Conservation (phyloP, 1,140 invertebrate species). For the Drosophila triauraria region DNA sequence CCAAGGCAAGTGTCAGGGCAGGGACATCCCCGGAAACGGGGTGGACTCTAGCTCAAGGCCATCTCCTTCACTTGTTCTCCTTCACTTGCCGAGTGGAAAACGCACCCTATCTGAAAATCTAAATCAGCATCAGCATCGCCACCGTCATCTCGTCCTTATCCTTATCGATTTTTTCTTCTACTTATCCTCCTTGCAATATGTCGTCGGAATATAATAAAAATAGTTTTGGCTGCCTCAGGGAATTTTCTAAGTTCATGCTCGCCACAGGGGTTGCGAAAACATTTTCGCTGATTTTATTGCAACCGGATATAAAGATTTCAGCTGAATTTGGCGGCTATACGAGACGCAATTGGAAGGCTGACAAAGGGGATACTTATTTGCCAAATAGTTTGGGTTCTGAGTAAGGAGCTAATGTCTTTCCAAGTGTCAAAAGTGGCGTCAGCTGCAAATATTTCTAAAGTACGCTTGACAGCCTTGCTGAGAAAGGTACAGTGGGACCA, state of each 20-base stretch:
- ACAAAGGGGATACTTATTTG: slow-evolving; percentile 8
- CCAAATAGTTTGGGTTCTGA: slow-evolving; percentile 10
- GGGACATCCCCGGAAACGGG: slow-evolving; percentile 32
- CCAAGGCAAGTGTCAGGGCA: slow-evolving; percentile 35
- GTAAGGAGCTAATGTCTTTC: slow-evolving; percentile 19
- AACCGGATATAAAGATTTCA: slow-evolving; percentile 45
- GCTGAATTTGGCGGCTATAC: slow-evolving; percentile 27
- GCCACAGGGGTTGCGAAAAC: slow-evolving; percentile 64
- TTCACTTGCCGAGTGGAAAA: slow-evolving; percentile 12
- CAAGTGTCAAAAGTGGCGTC: slow-evolving; percentile 6
- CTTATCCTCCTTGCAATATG: slow-evolving; percentile 34
- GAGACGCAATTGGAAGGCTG: slow-evolving; percentile 11
- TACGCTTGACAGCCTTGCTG: slow-evolving; percentile 5
- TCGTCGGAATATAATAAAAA: slow-evolving; percentile 21
- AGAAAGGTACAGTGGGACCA: slow-evolving; percentile 1
- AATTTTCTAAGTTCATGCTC: slow-evolving; percentile 9
- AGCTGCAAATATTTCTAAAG: slow-evolving; percentile 14
- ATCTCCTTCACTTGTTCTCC: slow-evolving; percentile 22
- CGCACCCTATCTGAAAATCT: slow-evolving; percentile 43
- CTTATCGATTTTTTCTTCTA: slow-evolving; percentile 43
- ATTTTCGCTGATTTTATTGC: slow-evolving; percentile 62
- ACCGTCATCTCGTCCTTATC: slow-evolving; percentile 2
- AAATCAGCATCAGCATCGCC: slow-evolving; percentile 8
- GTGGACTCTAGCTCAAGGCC: slow-evolving; percentile 49
- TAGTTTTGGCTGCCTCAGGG: slow-evolving; percentile 32